Evolutionary conservation across 2,888 invertebrate genomes (phyloP), one percentile per base, ranked within the genome.

Genomic region (Nomada hirtipes): DNA sequence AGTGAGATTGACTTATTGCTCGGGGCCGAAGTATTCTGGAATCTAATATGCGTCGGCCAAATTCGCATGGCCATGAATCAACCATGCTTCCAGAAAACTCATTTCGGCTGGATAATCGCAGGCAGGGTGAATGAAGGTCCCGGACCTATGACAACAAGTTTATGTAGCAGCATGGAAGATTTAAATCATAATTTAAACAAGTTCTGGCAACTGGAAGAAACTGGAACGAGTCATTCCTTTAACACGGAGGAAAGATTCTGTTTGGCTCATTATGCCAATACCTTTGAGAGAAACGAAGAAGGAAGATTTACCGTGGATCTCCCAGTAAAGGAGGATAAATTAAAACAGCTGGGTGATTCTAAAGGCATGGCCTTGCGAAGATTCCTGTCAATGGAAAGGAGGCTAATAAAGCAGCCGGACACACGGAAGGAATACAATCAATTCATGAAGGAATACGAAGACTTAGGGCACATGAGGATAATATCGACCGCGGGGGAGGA

Each of bases 21-120:
- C 13, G 67, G 53, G 7, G 67, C 55, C 1, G 29, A 71, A 71
- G 4, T 71, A 29, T 71, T 50, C 0, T 23, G 23, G 44, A 36
- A 29, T 61, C 13, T 50, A 50, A 50, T 50, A 0, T 50, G 50
- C 50, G 13, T 50, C 13, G 50, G 15, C 50, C 50, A 50, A 50
- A 50, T 50, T 15, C 11, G 15, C 50, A 15, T 10, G 15, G 11
- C 50, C 50, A 50, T 0, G 4, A 15, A 50, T 50, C 50, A 50
- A 11, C 50, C 50, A 3, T 50, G 50, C 15, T 50, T 50, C 15
- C 50, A 50, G 13, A 50, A 50, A 15, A 50, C 50, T 11, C 50
- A 50, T 15, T 15, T 50, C 3, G 50, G 50, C 2, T 50, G 50
- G 50, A 50, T 50, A 15, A 15, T 50, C 2, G 11, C 50, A 15